Evolutionary conservation across 2,797 vertebrate genomes (phyloP), one percentile per base, ranked within the genome.

Genomic region (Enteromius mattozi): DNA sequence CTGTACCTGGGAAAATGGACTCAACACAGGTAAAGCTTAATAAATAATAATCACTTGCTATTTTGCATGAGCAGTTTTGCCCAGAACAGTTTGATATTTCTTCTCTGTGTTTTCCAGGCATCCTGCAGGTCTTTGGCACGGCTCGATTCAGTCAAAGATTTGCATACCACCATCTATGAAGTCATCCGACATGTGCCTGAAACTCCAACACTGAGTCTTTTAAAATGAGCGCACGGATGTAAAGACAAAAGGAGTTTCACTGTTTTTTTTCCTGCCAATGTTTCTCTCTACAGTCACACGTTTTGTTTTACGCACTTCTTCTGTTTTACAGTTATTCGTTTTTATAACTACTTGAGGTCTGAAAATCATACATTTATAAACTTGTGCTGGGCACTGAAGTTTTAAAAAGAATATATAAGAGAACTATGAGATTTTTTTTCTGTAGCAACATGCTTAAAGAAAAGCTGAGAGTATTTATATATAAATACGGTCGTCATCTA

Each of bases 121-220:
- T 95, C 96, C 0, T 94, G 91, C 89, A 94, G 93, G 40, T 95
- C 96, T 83, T 88, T 93, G 89, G 90, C 95, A 78, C 92, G 78
- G 66, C 93, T 96, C 0, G 96, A 96, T 89, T 94, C 93, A 6
- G 80, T 93, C 27, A 88, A 94, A 86, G 94, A 97, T 80, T 88
- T 95, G 88, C 95, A 96, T 89, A 95, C 93, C 87, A 98, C 98
- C 0, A 94, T 99, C 93, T 99, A 99, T 63, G 98, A 99, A 93
- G 97, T 99, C 80, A 99, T 99, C 93, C 94, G 95, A 82, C 95
- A 97, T 45, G 92, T 97, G 90, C 97, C 98, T 72, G 96, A 96
- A 91, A 96, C 94, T 42, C 93, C 91, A 0, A 94, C 94, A 45
- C 91, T 95, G 86, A 95, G 95, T 86, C 90, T 93, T 85, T 89